Evolutionary conservation across 2,113 vertebrate species (phyloP).

Genomic region (Gobiocypris rarus): DNA sequence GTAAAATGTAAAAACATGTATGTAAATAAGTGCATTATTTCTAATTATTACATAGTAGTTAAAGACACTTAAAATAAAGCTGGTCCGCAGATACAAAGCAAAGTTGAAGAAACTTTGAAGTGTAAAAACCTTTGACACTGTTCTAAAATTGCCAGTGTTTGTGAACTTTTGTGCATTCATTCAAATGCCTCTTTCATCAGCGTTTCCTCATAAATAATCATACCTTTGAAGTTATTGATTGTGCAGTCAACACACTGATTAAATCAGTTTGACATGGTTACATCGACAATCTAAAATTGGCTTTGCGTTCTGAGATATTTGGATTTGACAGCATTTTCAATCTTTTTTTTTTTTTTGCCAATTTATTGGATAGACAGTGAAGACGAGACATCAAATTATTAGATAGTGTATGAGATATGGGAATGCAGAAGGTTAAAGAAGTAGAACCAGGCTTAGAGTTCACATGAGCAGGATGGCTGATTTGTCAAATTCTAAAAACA

Average conservation of each 20-base stretch:
- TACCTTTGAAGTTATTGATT: constrained; percentile 16
- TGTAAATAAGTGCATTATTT: too few relatives aligned
- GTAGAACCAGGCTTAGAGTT: neutral
- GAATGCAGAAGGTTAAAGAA: neutral
- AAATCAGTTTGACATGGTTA: constrained; percentile 7
- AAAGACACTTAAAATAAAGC: too few relatives aligned
- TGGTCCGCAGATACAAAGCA: too few relatives aligned
- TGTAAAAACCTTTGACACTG: too few relatives aligned
- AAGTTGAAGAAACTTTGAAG: too few relatives aligned
- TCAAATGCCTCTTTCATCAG: neutral
- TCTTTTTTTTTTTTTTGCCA: neutral
- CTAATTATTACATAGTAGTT: too few relatives aligned
- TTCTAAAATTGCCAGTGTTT: neutral
- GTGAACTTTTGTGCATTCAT: neutral
- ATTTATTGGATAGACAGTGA: neutral
- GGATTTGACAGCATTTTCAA: neutral
- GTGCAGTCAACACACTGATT: constrained; percentile 19
- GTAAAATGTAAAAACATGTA: too few relatives aligned
- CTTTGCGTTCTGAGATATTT: neutral
- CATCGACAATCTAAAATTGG: neutral
- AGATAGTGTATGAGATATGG: neutral
- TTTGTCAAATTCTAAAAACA: neutral
- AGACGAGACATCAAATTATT: neutral
- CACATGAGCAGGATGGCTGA: neutral
- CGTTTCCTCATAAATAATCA: constrained; percentile 30